phyloP scores from a whole-genome alignment of 2,797 vertebrate species.

The Galagoides demidoff region DNA sequence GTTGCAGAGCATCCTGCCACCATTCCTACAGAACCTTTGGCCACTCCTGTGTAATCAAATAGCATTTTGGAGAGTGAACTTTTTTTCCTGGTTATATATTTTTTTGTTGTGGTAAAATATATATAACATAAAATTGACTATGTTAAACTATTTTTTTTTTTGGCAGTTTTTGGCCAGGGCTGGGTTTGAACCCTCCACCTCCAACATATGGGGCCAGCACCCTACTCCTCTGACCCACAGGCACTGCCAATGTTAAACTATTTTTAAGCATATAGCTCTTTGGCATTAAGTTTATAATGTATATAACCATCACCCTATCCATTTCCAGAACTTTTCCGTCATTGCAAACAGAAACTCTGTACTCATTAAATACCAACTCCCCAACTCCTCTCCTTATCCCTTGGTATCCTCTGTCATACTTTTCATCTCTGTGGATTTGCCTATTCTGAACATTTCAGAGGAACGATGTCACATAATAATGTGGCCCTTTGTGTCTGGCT shows the following conservation, averaged over 20 bases:
- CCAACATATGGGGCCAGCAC: too few species aligned
- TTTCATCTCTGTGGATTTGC: background rate
- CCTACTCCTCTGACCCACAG: too few species aligned
- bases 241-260: too few species aligned
- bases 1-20: background rate
- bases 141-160: background rate
- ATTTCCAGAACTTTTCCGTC: background rate
- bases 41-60: background rate
- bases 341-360: background rate
- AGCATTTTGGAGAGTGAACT: background rate
- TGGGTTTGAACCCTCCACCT: too few species aligned
- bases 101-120: background rate
- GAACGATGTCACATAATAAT: background rate
- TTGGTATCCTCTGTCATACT: background rate
- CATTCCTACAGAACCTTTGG: background rate
- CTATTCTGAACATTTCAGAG: background rate
- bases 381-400: accelerated
- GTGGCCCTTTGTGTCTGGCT: background rate
- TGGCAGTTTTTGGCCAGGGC: too few species aligned
- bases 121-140: background rate
- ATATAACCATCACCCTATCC: background rate
- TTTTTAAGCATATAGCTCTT: background rate
- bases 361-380: background rate
- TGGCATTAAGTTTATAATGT: too few species aligned
- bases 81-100: background rate